Evolutionary conservation across 2,113 vertebrate species (phyloP).

Genomic region (Mesocricetus auratus): DNA sequence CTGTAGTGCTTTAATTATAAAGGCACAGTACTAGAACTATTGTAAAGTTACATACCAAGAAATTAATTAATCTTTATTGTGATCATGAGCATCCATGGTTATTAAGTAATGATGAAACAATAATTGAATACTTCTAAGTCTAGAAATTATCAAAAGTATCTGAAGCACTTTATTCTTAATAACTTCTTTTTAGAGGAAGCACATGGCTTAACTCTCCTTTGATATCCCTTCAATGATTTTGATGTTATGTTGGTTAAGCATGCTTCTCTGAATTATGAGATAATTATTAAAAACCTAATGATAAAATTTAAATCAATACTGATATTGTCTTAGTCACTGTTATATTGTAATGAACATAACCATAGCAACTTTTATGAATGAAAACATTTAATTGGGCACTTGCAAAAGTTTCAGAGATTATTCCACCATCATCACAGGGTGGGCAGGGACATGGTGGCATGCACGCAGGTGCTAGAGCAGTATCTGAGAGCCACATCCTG

Average conservation of each 20-base stretch:
- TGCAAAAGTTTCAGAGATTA: not conserved
- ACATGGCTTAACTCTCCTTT: not conserved
- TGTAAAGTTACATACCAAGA: not conserved
- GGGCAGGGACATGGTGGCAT: too few species aligned
- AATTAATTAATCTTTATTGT: not conserved
- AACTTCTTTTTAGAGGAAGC: not conserved
- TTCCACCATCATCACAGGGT: too few species aligned
- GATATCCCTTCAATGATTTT: not conserved
- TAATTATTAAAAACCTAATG: not conserved
- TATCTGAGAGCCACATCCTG: not conserved
- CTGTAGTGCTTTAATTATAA: not conserved
- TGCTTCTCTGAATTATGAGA: not conserved
- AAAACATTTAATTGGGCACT: not conserved
- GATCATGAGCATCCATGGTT: not conserved
- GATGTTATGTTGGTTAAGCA: not conserved
- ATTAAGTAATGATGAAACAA: not conserved
- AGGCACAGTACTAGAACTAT: not conserved
- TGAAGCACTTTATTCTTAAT: not conserved
- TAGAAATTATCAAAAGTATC: not conserved
- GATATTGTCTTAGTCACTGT: not conserved
- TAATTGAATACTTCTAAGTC: not conserved
- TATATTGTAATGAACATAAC: not conserved
- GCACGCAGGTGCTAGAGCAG: not conserved
- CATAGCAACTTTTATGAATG: not conserved
- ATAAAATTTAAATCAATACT: not conserved